phyloP scores from a whole-genome alignment of 2,797 vertebrate genomes.

The Melanotaenia trifasciata region DNA sequence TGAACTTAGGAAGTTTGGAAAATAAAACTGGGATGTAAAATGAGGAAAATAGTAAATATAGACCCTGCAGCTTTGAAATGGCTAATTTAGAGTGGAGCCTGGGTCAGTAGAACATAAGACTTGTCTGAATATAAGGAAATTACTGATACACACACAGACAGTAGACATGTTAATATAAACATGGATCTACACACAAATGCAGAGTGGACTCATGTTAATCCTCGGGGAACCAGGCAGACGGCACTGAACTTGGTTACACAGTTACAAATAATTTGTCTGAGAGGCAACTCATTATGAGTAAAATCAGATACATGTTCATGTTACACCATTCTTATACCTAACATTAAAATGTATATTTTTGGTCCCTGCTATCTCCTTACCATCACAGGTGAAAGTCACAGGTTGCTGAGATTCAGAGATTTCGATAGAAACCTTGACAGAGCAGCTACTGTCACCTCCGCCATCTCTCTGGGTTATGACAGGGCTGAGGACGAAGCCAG shows the following conservation, averaged over 20 bases:
- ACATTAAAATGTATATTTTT: background rate
- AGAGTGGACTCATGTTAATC: background rate
- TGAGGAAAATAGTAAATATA: constrained; percentile 18
- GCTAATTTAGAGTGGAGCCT: background rate
- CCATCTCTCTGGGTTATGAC: constrained; percentile 89
- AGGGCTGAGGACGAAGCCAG: constrained; percentile 92
- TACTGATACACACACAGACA: background rate
- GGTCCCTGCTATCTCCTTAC: constrained; percentile 77
- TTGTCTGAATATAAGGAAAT: background rate
- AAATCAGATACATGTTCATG: too few relatives aligned
- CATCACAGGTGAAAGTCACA: constrained; percentile 98
- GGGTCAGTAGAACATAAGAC: constrained; percentile 23
- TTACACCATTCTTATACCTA: background rate
- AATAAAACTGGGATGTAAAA: background rate
- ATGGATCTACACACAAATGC: background rate
- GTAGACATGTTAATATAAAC: background rate
- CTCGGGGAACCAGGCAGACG: constrained; percentile 13
- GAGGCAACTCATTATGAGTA: constrained; percentile 2
- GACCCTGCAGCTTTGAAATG: constrained; percentile 27
- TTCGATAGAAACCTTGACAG: constrained; percentile 97
- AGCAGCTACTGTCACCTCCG: constrained; percentile 87
- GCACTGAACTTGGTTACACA: constrained; percentile 33
- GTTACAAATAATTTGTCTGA: constrained; percentile 41
- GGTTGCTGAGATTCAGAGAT: constrained; percentile 94
- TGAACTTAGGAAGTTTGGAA: constrained; percentile 8